Evolutionary conservation across 2,797 vertebrate species (phyloP).

Genomic region (Sarcoramphus papa): DNA sequence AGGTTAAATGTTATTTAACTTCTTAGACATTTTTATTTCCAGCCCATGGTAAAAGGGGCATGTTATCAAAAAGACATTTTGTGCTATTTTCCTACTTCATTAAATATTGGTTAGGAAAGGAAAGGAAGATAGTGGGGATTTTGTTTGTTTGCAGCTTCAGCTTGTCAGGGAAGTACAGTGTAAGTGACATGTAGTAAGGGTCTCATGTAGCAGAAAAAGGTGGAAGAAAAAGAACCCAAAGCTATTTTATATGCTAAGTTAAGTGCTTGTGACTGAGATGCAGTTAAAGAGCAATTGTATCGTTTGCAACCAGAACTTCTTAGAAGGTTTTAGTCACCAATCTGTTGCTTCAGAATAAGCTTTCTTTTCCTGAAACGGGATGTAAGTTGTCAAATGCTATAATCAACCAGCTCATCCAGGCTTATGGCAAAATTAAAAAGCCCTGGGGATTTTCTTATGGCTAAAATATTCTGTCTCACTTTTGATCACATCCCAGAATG

Average conservation of each 20-base stretch:
- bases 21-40: neutral
- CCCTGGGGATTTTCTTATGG: constrained; percentile 43
- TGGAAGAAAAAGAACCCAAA: neutral
- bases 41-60: neutral
- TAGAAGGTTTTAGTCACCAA: constrained; percentile 26
- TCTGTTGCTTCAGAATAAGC: constrained; percentile 4
- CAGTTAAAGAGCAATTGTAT: neutral
- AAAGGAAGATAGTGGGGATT: neutral
- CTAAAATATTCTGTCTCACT: constrained; percentile 48
- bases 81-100: neutral
- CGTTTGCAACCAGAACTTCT: neutral
- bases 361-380: neutral
- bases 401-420: constrained; percentile 38
- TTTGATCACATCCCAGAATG: constrained; percentile 40
- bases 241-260: neutral
- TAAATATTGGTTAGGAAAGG: neutral
- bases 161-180: neutral
- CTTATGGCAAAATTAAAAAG: constrained; percentile 45
- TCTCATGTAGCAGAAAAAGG: neutral
- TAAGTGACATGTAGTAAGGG: neutral
- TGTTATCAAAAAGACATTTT: neutral
- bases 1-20: neutral
- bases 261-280: neutral
- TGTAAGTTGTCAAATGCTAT: constrained; percentile 55
- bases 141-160: neutral